phyloP scores from a whole-genome alignment of 1,140 invertebrate genomes.

The Spodoptera frugiperda region DNA sequence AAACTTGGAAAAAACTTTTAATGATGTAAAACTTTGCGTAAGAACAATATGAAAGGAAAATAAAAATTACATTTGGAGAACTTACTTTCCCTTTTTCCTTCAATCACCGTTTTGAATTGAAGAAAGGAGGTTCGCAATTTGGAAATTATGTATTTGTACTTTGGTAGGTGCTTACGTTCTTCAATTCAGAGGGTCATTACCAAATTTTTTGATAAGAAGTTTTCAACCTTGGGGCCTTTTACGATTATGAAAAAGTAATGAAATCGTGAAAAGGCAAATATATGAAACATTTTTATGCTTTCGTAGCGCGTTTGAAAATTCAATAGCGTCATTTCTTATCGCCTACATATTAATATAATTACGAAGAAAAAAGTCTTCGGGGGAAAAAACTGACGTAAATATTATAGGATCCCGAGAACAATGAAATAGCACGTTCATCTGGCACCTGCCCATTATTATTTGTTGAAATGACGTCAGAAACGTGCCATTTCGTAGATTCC shows the following conservation, averaged over 20 bases:
- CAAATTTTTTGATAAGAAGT: neutral
- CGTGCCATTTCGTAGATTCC: slow-evolving; percentile 51
- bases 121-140: neutral
- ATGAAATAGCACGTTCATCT: slow-evolving; percentile 37
- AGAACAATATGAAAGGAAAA: slow-evolving; percentile 35
- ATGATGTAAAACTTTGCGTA: slow-evolving; percentile 25
- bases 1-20: slow-evolving; percentile 32
- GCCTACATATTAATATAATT: too few species aligned
- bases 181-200: too few species aligned
- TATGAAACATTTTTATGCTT: too few species aligned
- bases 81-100: neutral
- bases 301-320: neutral
- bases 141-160: neutral
- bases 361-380: too few species aligned
- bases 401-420: neutral
- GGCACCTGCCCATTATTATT: slow-evolving; percentile 42
- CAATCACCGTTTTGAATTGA: neutral
- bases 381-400: neutral
- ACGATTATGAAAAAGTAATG: neutral
- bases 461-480: slow-evolving; percentile 47
- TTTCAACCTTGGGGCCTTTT: neutral
- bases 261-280: too few species aligned
- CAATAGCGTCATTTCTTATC: too few species aligned
- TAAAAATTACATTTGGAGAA: slow-evolving; percentile 27
- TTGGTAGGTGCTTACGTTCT: too few species aligned